Evolutionary conservation across 2,797 vertebrate genomes (phyloP), one percentile per base, ranked within the genome.

Genomic region (Eupleurogrammus muticus): DNA sequence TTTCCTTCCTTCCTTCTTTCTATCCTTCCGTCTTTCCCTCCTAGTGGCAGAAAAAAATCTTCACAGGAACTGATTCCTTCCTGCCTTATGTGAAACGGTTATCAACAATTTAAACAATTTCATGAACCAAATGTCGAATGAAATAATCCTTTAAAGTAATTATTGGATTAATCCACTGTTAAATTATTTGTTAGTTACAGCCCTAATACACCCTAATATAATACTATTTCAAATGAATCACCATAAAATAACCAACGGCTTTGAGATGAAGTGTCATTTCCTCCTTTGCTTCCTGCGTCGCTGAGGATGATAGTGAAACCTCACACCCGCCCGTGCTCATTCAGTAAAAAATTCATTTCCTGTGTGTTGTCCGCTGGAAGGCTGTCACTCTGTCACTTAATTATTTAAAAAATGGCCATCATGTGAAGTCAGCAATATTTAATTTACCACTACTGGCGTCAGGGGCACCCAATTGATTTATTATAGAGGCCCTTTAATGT

Each of bases 381-480:
- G 75, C 85, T 81, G 83, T 83, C 74, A n/a, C 80, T 74, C 76
- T 52, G 72, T 75, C 68, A 72, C 80, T 92, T 88, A 90, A 94
- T 94, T 89, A 94, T 94, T 91, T 77, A 88, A 91, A 83, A 90
- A 92, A 91, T 89, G 88, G 66, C 76, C 82, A 79, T 85, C 86
- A 85, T 87, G 87, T 87, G 83, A 90, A 90, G 91, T 93, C 92
- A 87, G 89, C 65, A 72, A 90, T 92, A 91, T 93, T 93, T 93
- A 84, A 93, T 93, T 93, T 89, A 90, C 83, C 79, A 71, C 78
- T 70, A 35, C 79, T 86, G 84, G 87, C 78, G 77, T 90, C 87
- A 80, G 83, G 61, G 83, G 48, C 73, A 62, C 44, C 57, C 78
- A 73, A 86, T 93, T 89, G 92, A 94, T 92, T 93, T 92, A 93